These are phyloP conservation scores for Chelonus insularis DNA, from an alignment of 1,140 invertebrate genomes.

Conservation along the genomic window DNA sequence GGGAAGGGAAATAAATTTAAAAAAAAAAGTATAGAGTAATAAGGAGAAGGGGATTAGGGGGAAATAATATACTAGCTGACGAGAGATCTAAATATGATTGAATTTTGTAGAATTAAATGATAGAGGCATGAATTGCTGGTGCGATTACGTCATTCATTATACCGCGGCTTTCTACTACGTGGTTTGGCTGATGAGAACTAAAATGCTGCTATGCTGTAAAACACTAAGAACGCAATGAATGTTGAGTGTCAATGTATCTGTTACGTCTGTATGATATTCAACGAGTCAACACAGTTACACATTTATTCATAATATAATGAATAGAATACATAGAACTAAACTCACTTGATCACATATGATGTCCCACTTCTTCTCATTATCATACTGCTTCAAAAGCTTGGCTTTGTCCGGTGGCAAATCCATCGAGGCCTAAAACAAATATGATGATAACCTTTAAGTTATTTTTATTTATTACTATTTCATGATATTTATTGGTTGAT, in stretches of 20 bases:
- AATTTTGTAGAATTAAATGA: too few species aligned
- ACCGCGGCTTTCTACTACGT: not conserved
- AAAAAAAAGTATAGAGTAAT: not conserved
- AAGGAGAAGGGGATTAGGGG: not conserved
- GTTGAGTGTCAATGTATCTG: not conserved
- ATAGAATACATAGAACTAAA: too few species aligned
- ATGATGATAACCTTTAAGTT: constrained; percentile 25
- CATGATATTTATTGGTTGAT: not conserved
- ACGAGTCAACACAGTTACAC: too few species aligned
- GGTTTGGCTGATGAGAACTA: not conserved
- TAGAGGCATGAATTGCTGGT: not conserved
- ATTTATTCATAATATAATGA: too few species aligned
- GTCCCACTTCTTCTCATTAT: constrained; percentile 99
- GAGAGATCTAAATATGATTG: too few species aligned
- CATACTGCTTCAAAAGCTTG: constrained; percentile 94
- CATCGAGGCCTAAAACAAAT: constrained; percentile 84
- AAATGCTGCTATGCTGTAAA: not conserved
- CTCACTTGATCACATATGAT: constrained; percentile 98
- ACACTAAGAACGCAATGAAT: not conserved
- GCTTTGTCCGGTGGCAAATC: constrained; percentile 98
- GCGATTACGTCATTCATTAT: constrained; percentile 10
- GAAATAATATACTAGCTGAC: too few species aligned
- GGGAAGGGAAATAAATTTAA: too few species aligned
- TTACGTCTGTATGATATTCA: not conserved
- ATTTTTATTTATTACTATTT: not conserved